These are phyloP conservation scores for Rhinoptilus africanus DNA, from an alignment of 2,113 vertebrate species.

Conservation along the genomic window DNA sequence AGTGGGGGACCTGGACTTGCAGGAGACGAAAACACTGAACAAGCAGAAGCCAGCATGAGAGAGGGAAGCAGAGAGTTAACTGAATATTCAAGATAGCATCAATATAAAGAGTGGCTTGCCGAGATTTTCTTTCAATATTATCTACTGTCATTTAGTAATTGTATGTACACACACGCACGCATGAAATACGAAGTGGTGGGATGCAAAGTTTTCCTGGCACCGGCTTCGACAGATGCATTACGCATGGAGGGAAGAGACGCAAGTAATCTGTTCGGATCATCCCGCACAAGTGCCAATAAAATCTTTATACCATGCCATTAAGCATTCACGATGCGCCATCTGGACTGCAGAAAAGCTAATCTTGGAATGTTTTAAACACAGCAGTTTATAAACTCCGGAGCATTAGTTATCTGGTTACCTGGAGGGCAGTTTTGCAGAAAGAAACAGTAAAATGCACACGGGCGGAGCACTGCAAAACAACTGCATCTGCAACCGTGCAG, in stretches of 20 bases:
- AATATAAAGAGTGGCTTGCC: background rate
- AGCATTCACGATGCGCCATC: background rate
- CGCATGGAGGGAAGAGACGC: background rate
- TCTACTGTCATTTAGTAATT: background rate
- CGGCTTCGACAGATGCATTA: background rate
- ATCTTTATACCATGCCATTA: background rate
- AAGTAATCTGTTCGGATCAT: background rate
- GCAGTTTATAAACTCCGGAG: background rate
- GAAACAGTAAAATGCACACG: background rate
- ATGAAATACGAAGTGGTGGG: background rate
- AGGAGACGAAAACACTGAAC: background rate
- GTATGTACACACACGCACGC: background rate
- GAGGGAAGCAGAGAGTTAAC: background rate
- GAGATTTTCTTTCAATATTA: background rate
- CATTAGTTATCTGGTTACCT: constrained; percentile 24
- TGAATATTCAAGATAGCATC: background rate
- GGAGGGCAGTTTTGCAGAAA: background rate
- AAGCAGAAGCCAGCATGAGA: background rate
- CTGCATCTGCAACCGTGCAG: rapidly evolving
- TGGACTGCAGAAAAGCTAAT: constrained; percentile 33
- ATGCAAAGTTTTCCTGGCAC: constrained; percentile 2
- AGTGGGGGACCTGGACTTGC: rapidly evolving
- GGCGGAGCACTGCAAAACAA: background rate
- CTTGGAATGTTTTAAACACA: constrained; percentile 17
- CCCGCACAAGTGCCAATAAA: background rate